Evolutionary conservation across 1,140 invertebrate species (phyloP).

Genomic region (Trinorchestia longiramus): DNA sequence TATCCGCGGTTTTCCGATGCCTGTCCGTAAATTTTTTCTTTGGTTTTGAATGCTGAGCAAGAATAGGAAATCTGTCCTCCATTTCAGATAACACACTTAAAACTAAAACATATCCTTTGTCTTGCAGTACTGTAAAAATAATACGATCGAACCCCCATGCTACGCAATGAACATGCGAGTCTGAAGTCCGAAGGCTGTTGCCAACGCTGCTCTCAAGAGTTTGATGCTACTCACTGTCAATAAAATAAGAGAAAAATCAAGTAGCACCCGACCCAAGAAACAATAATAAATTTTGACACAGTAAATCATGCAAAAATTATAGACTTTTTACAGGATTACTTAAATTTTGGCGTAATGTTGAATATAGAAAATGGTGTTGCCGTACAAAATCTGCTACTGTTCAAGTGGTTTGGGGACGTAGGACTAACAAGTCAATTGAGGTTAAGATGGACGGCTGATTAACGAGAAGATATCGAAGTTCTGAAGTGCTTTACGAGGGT

Average conservation of each 20-base stretch:
- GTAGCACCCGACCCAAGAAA: background rate
- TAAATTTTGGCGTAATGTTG: background rate
- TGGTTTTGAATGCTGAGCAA: no score
- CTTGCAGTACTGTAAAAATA: background rate
- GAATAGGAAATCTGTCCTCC: no score
- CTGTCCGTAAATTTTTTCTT: no score
- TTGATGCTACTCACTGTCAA: background rate
- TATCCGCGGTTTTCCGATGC: no score
- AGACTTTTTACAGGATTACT: background rate
- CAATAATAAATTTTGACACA: background rate
- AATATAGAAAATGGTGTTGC: background rate
- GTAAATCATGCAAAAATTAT: background rate
- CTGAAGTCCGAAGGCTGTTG: background rate
- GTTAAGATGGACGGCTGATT: conserved; percentile 3
- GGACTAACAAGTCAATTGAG: conserved; percentile 5
- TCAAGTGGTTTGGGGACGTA: background rate
- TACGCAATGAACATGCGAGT: background rate
- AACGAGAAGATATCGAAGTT: conserved; percentile 5
- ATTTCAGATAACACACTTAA: no score
- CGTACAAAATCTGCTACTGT: background rate
- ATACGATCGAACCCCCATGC: background rate
- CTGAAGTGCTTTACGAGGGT: conserved; percentile 5
- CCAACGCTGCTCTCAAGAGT: background rate
- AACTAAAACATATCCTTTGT: background rate
- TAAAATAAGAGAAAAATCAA: background rate